Base-by-base conservation (phyloP, 2,888 invertebrate species). In the Lithophane semibrunnea region DNA sequence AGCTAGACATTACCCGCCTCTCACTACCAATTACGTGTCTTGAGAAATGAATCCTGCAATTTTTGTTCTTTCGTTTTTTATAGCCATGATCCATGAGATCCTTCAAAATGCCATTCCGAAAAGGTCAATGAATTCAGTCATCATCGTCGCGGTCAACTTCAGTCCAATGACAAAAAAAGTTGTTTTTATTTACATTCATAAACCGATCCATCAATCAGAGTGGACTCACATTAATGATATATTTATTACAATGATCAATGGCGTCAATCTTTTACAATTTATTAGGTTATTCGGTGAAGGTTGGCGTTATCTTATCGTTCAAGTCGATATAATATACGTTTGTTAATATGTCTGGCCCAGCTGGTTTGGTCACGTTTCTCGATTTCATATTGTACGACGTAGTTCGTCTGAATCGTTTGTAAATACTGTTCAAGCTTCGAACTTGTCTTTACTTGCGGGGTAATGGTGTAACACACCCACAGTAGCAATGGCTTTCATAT, bases 261-360 rank as follows among this genome's bases (percentile, higher is more conserved):
- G 70, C 54, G 47, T 77, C 49, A 60, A 73, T 86, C n/a, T 72
- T 80, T 82, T 73, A 74, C 66, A 80, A 79, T 60, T 82, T 88
- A 91, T 79, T 92, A 75, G 93, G 94, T 93, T 92, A 94, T 88
- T 93, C 85, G 93, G 94, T 92, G 90, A 94, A 94, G 94, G 94
- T 88, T 88, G 73, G 5, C 49, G 42, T 89, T 93, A 93, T 93
- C 93, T 94, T 92, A 94, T 94, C 94, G 80, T 56, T 24, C 65
- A 81, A 82, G 79, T 78, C 68, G 77, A 75, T 79, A 47, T 29
- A 79, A 60, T 67, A 71, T 77, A 72, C 29, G 81, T 80, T 72
- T 75, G 61, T 80, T 74, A 73, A 66, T 65, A 77, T n/a, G n/a
- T 76, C 71, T 73, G 61, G 63, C 69, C 29, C 77, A 79, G 73